Conservation (phyloP, 2,888 invertebrate genomes). For the Tryphoninae sp. region DNA sequence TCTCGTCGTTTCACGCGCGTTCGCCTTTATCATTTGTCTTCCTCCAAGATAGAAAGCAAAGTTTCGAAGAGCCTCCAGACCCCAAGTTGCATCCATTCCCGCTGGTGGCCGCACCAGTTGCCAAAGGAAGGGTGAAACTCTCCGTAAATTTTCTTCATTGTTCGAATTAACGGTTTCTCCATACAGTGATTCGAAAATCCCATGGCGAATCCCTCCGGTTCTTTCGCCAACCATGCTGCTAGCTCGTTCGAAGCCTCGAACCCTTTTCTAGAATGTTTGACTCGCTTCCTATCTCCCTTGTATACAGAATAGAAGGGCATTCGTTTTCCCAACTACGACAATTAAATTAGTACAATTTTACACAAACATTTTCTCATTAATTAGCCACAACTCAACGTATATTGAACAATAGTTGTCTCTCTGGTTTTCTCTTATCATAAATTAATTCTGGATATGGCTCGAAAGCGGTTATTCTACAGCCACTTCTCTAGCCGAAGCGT, state of each 20-base stretch:
- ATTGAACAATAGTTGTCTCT: not conserved
- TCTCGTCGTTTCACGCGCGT: slow-evolving; percentile 48
- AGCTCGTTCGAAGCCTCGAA: no score
- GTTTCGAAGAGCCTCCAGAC: slow-evolving; percentile 73
- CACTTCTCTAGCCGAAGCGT: not conserved
- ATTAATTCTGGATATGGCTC: not conserved
- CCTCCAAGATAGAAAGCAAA: slow-evolving; percentile 76
- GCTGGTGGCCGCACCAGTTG: slow-evolving; percentile 59
- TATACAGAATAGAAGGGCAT: not conserved
- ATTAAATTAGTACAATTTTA: not conserved
- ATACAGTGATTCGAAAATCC: slow-evolving; percentile 23
- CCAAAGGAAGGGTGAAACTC: slow-evolving; percentile 62
- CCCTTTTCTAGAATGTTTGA: no score
- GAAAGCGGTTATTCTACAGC: not conserved
- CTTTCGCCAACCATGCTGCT: slow-evolving; percentile 10
- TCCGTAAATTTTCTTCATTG: slow-evolving; percentile 73
- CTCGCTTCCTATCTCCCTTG: no score
- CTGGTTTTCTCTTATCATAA: not conserved
- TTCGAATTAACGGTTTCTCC: slow-evolving; percentile 66
- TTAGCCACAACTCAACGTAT: not conserved
- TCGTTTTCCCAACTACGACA: not conserved
- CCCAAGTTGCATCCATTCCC: slow-evolving; percentile 70
- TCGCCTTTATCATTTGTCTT: slow-evolving; percentile 76
- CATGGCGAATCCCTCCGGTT: not conserved
- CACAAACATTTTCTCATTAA: not conserved